Evolutionary conservation across 2,113 vertebrate genomes (phyloP).

Genomic region (Eclectus roratus): DNA sequence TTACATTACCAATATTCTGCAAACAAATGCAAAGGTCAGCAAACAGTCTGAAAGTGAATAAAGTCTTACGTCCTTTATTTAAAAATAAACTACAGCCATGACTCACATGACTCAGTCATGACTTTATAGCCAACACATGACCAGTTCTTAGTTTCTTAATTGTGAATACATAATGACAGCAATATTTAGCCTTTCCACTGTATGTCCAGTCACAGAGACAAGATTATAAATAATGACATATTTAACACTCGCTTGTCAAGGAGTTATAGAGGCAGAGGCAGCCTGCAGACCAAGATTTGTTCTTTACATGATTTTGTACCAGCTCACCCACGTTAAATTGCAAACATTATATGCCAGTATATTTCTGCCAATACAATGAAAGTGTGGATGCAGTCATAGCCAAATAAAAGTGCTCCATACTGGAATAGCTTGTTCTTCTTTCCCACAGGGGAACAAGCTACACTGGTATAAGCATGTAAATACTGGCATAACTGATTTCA

Average conservation of each 20-base stretch:
- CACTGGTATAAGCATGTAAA: not conserved
- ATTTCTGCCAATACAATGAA: not conserved
- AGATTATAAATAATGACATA: not conserved
- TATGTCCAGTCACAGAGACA: not conserved
- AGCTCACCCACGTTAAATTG: not conserved
- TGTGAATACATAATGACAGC: not conserved
- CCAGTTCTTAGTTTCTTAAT: not conserved
- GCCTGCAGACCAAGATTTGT: not conserved
- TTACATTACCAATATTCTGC: not conserved
- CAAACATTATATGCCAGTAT: not conserved
- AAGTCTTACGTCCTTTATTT: not conserved
- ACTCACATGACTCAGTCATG: not conserved
- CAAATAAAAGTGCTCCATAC: not conserved
- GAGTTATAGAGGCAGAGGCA: not conserved
- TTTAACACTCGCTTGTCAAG: not conserved
- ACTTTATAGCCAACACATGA: not conserved
- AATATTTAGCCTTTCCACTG: not conserved
- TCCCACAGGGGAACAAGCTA: not conserved
- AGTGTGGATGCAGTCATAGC: not conserved
- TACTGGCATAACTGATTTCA: not conserved
- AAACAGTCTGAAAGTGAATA: not conserved
- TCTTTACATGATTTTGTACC: not conserved
- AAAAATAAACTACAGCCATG: constrained; percentile 4
- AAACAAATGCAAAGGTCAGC: constrained; percentile 6
- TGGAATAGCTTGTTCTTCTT: constrained; percentile 47